Evolutionary conservation across 2,888 invertebrate genomes (phyloP).

Genomic region (Scaeva pyrastri): DNA sequence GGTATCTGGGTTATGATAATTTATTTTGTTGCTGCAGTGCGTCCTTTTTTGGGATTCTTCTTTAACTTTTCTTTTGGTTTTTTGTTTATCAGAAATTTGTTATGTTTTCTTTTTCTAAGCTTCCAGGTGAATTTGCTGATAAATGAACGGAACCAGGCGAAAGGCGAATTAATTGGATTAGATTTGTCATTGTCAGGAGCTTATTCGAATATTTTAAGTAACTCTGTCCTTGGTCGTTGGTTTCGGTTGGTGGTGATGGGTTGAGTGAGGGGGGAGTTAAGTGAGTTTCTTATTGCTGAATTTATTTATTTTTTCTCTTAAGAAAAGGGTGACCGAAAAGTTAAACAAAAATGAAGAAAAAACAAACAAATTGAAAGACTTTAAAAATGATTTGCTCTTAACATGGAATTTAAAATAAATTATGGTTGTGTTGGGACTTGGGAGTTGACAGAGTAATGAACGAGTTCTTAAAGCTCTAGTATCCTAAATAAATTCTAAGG

Average conservation of each 20-base stretch:
- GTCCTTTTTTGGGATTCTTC: slow-evolving; percentile 46
- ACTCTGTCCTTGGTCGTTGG: slow-evolving; percentile 1
- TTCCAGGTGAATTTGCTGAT: slow-evolving; percentile 70
- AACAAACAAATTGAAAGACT: too few relatives aligned
- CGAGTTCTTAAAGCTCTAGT: too few relatives aligned
- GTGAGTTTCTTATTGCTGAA: background rate
- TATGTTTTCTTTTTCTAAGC: slow-evolving; percentile 7
- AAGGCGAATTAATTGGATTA: slow-evolving; percentile 67
- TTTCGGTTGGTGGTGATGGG: background rate
- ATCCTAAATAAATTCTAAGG: too few relatives aligned
- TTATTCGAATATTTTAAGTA: slow-evolving; percentile 66
- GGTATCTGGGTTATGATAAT: slow-evolving; percentile 70
- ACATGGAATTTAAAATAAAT: too few relatives aligned
- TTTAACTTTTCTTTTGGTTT: slow-evolving; percentile 10
- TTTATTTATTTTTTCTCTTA: background rate
- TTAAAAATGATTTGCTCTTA: too few relatives aligned
- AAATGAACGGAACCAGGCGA: slow-evolving; percentile 54
- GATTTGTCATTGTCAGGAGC: slow-evolving; percentile 70
- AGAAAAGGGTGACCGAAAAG: background rate
- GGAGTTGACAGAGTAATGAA: too few relatives aligned
- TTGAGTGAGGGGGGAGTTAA: background rate
- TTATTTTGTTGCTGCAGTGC: slow-evolving; percentile 71
- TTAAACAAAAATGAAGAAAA: background rate
- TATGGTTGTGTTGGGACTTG: too few relatives aligned
- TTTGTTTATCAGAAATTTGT: slow-evolving; percentile 38